Evolutionary conservation across 2,797 vertebrate species (phyloP), one percentile per base, ranked within the genome.

Genomic region (Percopsis omiscomaycus): DNA sequence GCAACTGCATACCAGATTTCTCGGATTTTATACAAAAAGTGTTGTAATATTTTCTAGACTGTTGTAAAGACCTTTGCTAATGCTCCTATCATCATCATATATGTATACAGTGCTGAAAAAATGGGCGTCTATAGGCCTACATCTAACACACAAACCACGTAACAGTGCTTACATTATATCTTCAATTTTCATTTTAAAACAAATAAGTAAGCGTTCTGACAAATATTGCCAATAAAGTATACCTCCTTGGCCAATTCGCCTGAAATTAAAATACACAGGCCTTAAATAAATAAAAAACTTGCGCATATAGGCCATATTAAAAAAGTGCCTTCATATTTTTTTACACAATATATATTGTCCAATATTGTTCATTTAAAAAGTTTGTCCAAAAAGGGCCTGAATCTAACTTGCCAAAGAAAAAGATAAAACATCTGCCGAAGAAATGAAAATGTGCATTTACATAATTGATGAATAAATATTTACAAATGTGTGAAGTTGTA

Each of bases 211-310:
- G 81, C 93, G 85, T 93, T 88, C 88, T 74, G 95, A 96, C 96
- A 98, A 98, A 99, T 97, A 97, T 98, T 98, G 96, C 96, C 96
- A 94, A 95, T 94, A 93, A 93, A 95, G 90, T 91, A 91, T 91
- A 93, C 94, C 93, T 93, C 78, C 76, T 88, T 87, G 84, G 82
- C 86, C 86, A 84, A 79, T 83, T 85, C 80, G 85, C 84, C 81
- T 91, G 89, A 93, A 94, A 93, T 92, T 91, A 93, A 92, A 93
- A 93, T 89, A 89, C 86, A 81, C 63, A 22, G 84, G 82, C 80
- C 84, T 77, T 80, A 90, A 98, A 98, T 98, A 98, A 99, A 98
- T 98, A 96, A 94, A 90, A 92, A 90, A 88, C 83, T 91, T 91
- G 94, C 93, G 93, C 93, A 92, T 87, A 88, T 80, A 84, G 86